Evolutionary conservation across 1,140 invertebrate genomes (phyloP).

Genomic region (Hycleus cichorii): DNA sequence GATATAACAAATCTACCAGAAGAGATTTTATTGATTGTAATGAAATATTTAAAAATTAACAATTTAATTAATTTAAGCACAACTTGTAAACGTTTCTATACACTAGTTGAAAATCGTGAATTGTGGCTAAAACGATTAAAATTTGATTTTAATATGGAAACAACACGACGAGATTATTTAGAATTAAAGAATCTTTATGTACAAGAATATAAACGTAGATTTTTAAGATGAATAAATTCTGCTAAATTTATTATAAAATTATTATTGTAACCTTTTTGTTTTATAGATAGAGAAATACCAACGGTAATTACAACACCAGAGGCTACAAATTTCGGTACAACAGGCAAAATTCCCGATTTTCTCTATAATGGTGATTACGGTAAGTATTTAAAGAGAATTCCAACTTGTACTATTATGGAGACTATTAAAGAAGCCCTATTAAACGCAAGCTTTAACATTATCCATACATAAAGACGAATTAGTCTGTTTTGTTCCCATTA

Average conservation of each 20-base stretch:
- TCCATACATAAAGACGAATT: no score
- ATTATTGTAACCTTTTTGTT: no score
- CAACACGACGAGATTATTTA: no score
- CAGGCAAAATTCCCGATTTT: slow-evolving; percentile 30
- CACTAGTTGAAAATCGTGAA: not conserved
- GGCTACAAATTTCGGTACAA: slow-evolving; percentile 32
- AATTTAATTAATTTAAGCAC: slow-evolving; percentile 6
- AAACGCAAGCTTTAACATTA: no score
- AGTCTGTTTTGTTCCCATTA: no score
- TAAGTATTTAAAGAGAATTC: slow-evolving; percentile 20
- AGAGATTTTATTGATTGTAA: slow-evolving; percentile 28
- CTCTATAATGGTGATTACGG: slow-evolving; percentile 29
- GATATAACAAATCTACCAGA: slow-evolving; percentile 30
- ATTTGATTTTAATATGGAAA: not conserved
- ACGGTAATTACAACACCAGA: slow-evolving; percentile 19
- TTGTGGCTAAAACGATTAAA: slow-evolving; percentile 9
- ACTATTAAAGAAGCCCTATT: no score
- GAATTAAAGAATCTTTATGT: no score
- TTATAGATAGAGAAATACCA: no score
- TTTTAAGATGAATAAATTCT: no score
- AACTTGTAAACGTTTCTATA: slow-evolving; percentile 14
- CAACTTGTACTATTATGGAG: not conserved
- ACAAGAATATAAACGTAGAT: no score
- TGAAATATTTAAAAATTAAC: slow-evolving; percentile 11
- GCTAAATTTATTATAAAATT: no score